Evolutionary conservation across 2,888 invertebrate genomes (phyloP).

Genomic region (Aphidius colemani): DNA sequence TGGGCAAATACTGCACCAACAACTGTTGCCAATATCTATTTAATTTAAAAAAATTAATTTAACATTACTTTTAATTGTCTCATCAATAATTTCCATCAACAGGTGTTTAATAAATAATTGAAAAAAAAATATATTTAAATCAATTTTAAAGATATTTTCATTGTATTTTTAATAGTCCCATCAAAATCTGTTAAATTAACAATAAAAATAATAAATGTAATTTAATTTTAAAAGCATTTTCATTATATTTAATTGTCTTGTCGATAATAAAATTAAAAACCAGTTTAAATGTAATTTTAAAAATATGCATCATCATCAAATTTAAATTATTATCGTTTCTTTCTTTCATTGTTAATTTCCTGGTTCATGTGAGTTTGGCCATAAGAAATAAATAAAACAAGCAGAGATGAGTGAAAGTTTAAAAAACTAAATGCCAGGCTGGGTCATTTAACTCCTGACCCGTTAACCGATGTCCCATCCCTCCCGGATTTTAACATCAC

Average conservation of each 20-base stretch:
- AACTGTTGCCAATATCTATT: constrained; percentile 48
- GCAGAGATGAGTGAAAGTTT: constrained; percentile 58
- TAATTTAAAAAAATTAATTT: not conserved
- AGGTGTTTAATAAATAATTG: constrained; percentile 35
- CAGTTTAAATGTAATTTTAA: too few species aligned
- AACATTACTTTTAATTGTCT: too few species aligned
- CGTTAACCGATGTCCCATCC: constrained; percentile 45
- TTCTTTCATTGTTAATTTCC: not conserved
- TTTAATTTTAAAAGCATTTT: too few species aligned
- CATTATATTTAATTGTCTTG: too few species aligned
- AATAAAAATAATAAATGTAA: too few species aligned
- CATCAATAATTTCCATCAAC: constrained; percentile 37
- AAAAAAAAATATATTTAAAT: constrained; percentile 44
- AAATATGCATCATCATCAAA: too few species aligned
- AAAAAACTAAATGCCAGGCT: constrained; percentile 54
- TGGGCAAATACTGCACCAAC: constrained; percentile 53
- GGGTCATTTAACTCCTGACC: constrained; percentile 61
- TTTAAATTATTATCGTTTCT: too few species aligned
- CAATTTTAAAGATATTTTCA: not conserved
- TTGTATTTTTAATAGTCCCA: too few species aligned
- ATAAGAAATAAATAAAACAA: constrained; percentile 13
- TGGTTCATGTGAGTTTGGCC: not conserved
- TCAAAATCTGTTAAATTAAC: not conserved
- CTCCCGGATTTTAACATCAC: not conserved
- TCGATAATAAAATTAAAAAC: too few species aligned